Base-by-base conservation (phyloP, 2,797 vertebrate species). In the Melanotaenia pygmaea region DNA sequence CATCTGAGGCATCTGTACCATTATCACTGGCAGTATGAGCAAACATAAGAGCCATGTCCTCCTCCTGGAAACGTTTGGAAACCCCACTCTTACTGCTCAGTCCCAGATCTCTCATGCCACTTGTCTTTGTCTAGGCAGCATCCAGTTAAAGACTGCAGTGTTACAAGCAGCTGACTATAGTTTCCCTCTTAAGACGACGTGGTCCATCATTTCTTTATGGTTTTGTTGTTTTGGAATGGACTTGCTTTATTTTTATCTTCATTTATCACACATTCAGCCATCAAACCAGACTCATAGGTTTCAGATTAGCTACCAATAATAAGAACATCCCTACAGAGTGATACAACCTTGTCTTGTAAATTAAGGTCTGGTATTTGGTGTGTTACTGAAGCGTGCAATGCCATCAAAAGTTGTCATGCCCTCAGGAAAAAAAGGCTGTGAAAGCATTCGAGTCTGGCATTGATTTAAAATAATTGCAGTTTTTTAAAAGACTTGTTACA, bases 351-450 rank as follows among this genome's bases (percentile, higher is more conserved):
- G 12, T 45, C 38, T 5, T 50, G 32, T 51, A 7, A 43, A 20
- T 59, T 14, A 47, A n/a, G 5, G 40, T 59, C 40, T 38, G 32
- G 14, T n/a, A 22, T n/a, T 53, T 35, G 26, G 58, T 59, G 35
- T 53, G 58, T 70, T 60, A 51, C 59, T 69, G 58, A 70, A 70
- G 28, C 40, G 16, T 26, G 16, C n/a, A 20, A 22, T 30, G 24
- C 38, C 58, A 53, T 59, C 56, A 59, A 24, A 54, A 51, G 4
- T 8, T 54, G 26, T 61, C 47, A 30, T 24, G 12, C 26, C 24
- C 32, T 32, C 3, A 16, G 37, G 3, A 47, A 11, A 64, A 47
- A 7, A 59, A 53, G 5, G 20, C 18, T 1, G 4, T 38, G 59
- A 20, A 54, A 30, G 59, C 24, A 50, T 62, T 4, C 10, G 26